Evolutionary conservation across 2,888 invertebrate species (phyloP).

Genomic region (Dryobotodes eremita): DNA sequence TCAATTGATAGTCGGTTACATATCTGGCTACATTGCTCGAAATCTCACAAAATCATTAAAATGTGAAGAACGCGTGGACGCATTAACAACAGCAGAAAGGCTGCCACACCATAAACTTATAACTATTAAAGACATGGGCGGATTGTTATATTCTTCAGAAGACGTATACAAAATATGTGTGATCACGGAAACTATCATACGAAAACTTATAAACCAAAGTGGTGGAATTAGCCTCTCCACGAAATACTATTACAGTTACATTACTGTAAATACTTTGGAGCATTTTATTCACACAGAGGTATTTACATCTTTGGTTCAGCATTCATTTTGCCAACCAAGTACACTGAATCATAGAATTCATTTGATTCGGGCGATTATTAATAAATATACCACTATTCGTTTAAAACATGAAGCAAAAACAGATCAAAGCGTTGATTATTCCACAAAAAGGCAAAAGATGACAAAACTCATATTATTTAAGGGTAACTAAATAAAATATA

Average conservation of each 20-base stretch:
- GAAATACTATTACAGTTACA: constrained; percentile 33
- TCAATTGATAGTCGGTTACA: constrained; percentile 16
- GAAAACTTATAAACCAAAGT: constrained; percentile 35
- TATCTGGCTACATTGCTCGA: constrained; percentile 10
- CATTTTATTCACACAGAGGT: constrained; percentile 24
- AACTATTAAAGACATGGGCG: too few relatives aligned
- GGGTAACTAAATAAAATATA: constrained; percentile 23
- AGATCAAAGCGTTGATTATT: constrained; percentile 25
- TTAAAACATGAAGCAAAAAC: constrained; percentile 45
- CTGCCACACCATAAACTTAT: constrained; percentile 57
- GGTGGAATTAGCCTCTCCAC: constrained; percentile 22
- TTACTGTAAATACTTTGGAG: constrained; percentile 25
- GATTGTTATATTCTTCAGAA: too few relatives aligned
- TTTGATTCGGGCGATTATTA: too few relatives aligned
- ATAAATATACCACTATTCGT: constrained; percentile 49
- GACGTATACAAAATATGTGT: too few relatives aligned
- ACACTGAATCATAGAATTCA: constrained; percentile 45
- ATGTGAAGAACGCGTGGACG: constrained; percentile 27
- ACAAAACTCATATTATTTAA: constrained; percentile 50
- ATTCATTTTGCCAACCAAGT: constrained; percentile 30
- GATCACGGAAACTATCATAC: constrained; percentile 45
- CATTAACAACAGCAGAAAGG: constrained; percentile 36
- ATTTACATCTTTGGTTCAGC: constrained; percentile 36
- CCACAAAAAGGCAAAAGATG: constrained; percentile 38
- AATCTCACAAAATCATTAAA: constrained; percentile 18